Evolutionary conservation across 2,888 invertebrate species (phyloP).

Genomic region (Heliothis peltigera): DNA sequence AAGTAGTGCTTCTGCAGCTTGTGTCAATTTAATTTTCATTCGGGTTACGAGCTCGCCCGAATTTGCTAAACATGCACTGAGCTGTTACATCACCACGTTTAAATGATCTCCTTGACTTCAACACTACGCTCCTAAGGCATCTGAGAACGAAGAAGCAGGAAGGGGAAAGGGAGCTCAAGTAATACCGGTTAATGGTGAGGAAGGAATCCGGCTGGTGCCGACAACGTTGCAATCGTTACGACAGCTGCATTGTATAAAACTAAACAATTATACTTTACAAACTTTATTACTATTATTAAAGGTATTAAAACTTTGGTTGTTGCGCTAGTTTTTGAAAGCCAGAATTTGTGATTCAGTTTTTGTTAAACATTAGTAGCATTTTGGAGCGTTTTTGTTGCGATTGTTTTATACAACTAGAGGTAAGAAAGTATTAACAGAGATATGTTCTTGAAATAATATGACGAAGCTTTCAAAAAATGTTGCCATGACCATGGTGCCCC

Average conservation of each 20-base stretch:
- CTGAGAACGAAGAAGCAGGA: neutral
- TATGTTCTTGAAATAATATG: too few species aligned
- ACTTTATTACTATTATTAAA: conserved; percentile 38
- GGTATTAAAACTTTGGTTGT: conserved; percentile 25
- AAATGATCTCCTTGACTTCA: conserved; percentile 27
- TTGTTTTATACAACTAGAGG: too few species aligned
- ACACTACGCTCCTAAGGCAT: conserved; percentile 9
- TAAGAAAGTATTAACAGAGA: too few species aligned
- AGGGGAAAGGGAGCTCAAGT: conserved; percentile 31
- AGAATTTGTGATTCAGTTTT: too few species aligned
- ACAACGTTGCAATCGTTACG: conserved; percentile 54
- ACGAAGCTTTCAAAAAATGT: too few species aligned
- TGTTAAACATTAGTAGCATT: conserved; percentile 6
- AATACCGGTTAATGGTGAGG: conserved; percentile 34
- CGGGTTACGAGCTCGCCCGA: conserved; percentile 60
- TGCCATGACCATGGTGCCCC: too few species aligned
- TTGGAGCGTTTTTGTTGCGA: conserved; percentile 8
- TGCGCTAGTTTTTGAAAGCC: neutral
- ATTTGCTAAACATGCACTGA: conserved; percentile 61
- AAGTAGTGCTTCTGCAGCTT: conserved; percentile 39
- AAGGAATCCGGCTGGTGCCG: conserved; percentile 51
- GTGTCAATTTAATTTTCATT: conserved; percentile 71
- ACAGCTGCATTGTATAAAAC: conserved; percentile 56
- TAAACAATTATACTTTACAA: conserved; percentile 60
- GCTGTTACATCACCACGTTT: conserved; percentile 41